Conservation (phyloP, 2,888 invertebrate species). For the Galeruca laticollis region DNA sequence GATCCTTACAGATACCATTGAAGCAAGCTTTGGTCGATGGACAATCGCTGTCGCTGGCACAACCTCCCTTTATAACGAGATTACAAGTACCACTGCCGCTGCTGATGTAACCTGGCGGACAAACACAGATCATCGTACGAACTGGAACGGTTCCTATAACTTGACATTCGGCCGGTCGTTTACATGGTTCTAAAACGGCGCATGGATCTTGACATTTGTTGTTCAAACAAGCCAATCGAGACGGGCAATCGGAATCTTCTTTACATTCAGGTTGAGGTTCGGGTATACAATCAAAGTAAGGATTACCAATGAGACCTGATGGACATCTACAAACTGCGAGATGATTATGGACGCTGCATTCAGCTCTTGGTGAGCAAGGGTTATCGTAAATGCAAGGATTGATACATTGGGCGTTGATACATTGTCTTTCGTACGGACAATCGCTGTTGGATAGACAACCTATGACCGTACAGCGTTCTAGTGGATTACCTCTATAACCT, state of each 20-base stretch:
- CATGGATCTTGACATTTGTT: conserved; percentile 89
- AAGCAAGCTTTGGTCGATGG: conserved; percentile 82
- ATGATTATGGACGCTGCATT: conserved; percentile 86
- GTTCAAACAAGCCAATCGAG: conserved; percentile 83
- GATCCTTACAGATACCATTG: conserved; percentile 83
- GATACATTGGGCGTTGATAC: conserved; percentile 87
- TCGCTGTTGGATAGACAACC: conserved; percentile 90
- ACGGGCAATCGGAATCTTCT: conserved; percentile 85
- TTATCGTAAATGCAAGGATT: conserved; percentile 85
- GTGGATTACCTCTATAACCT: conserved; percentile 85
- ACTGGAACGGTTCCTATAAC: conserved; percentile 86
- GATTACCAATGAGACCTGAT: conserved; percentile 80
- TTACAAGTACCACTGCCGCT: conserved; percentile 85
- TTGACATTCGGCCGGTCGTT: conserved; percentile 82
- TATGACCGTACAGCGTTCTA: conserved; percentile 79
- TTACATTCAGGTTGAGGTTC: conserved; percentile 82
- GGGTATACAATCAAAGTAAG: conserved; percentile 83
- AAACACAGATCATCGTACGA: conserved; percentile 90
- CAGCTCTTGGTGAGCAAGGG: conserved; percentile 81
- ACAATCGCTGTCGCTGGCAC: conserved; percentile 84
- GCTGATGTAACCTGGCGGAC: conserved; percentile 89
- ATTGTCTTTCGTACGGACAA: conserved; percentile 87
- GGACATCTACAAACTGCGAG: conserved; percentile 89
- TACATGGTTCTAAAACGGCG: conserved; percentile 81
- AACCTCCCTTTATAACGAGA: conserved; percentile 77